Percentiles rank a stretch among this genome's conserved stretches.
Conservation (phyloP, 2,888 invertebrate species). For the Ariolimax columbianus region DNA sequence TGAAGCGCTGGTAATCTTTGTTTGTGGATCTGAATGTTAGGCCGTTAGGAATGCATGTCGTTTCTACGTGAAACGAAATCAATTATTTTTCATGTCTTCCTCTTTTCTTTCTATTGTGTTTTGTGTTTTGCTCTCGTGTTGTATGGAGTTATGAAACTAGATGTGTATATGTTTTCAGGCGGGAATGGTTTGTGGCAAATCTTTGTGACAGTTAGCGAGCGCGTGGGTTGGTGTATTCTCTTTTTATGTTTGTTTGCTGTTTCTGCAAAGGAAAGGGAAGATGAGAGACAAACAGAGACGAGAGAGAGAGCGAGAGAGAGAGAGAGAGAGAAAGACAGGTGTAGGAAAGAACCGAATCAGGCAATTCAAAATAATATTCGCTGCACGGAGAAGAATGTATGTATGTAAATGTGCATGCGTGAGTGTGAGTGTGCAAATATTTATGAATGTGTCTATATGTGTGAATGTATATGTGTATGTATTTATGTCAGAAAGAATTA, state of each 20-base stretch:
- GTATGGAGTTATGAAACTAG: not conserved
- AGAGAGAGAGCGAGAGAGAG: too few relatives aligned
- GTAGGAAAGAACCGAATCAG: too few relatives aligned
- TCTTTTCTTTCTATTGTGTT: not conserved
- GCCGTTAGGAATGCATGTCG: not conserved
- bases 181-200: not conserved
- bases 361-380: too few relatives aligned
- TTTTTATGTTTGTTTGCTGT: not conserved
- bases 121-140: not conserved
- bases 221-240: not conserved
- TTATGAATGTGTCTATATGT: too few relatives aligned
- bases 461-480: too few relatives aligned
- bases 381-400: too few relatives aligned
- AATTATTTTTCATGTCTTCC: not conserved
- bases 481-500: too few relatives aligned
- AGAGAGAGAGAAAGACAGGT: too few relatives aligned
- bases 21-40: not conserved
- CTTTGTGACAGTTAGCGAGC: not conserved
- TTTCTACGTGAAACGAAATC: not conserved
- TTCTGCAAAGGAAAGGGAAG: too few relatives aligned
- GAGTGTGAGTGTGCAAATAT: not conserved
- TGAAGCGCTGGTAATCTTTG: not conserved
- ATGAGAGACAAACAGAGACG: too few relatives aligned
- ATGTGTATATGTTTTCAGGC: not conserved
- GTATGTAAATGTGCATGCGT: not conserved